Base-by-base conservation (phyloP, 2,888 invertebrate genomes). In the Tinea semifulvella region DNA sequence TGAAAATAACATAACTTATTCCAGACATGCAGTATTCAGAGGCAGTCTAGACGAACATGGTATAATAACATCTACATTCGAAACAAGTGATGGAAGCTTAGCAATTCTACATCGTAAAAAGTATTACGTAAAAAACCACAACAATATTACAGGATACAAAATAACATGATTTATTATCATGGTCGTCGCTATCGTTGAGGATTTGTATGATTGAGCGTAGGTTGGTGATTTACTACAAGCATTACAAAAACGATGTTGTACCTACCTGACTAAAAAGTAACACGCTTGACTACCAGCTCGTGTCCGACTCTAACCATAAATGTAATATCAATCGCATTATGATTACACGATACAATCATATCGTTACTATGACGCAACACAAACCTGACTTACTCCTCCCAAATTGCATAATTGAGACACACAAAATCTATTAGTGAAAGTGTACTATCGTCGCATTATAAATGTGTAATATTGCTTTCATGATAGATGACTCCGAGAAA, bases 341-440 rank as follows among this genome's bases (percentile, higher is more conserved):
- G 40, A 40, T 40, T 40, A 40, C 40, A 40, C 22, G 40, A 40
- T 40, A 18, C 36, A 36, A 10, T 18, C 36, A n/a, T 36, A 36
- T 36, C 36, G 11, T 10, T 18, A 18, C 22, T 4, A n/a, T 40
- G 3, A 11, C 14, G 22, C 17, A 22, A 40, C 40, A 5, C n/a
- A 40, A 40, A 40, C 22, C 40, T 22, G 40, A 40, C 22, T 40
- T 36, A 22, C 40, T 40, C 40, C 40, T 40, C 40, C 40, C 60
- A 65, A 65, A 70, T 75, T 73, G 64, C 69, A 68, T 72, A 75
- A 76, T 68, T 65, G 63, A 56, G 56, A 58, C 59, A 40, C 22
- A 40, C 40, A 62, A 58, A 69, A 68, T 65, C 65, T 63, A 71
- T 66, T 61, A 66, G 76, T 67, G 77, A 77, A 77, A 77, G 77